phyloP scores from a whole-genome alignment of 1,140 invertebrate species.

The Trichonephila clavipes region DNA sequence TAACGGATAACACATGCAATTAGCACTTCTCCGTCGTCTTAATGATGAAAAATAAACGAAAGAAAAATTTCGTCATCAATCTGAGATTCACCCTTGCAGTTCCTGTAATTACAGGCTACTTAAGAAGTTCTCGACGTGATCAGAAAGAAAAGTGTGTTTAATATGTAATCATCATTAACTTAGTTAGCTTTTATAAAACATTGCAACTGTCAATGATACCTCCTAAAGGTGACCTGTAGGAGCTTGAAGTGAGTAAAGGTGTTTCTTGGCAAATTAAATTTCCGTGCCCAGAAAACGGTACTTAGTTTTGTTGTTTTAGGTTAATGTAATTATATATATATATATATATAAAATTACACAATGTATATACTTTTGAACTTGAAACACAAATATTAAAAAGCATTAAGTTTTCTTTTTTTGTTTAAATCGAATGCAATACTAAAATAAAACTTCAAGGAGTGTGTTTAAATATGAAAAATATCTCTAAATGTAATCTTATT shows the following conservation, averaged over 20 bases:
- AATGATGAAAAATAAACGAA: background rate
- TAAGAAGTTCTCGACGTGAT: background rate
- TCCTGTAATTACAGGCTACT: background rate
- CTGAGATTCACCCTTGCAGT: conserved; percentile 13
- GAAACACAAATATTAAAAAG: background rate
- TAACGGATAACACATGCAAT: background rate
- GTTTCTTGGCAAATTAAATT: background rate
- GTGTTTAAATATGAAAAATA: no score
- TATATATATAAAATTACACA: background rate
- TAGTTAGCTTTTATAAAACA: background rate
- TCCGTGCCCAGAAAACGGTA: background rate
- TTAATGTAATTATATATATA: background rate
- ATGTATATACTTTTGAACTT: background rate
- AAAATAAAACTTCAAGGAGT: no score
- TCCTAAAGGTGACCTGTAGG: background rate
- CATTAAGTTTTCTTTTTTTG: background rate
- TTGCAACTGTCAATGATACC: background rate
- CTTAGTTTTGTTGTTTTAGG: background rate
- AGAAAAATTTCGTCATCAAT: background rate
- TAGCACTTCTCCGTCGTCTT: background rate
- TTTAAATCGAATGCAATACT: no score
- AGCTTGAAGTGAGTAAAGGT: background rate
- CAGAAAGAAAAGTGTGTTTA: background rate
- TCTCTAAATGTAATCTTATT: no score
- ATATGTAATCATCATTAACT: conserved; percentile 38